Percentiles rank a stretch among this genome's conserved stretches.
Conservation (phyloP, 2,797 vertebrate genomes). For the Takifugu rubripes region DNA sequence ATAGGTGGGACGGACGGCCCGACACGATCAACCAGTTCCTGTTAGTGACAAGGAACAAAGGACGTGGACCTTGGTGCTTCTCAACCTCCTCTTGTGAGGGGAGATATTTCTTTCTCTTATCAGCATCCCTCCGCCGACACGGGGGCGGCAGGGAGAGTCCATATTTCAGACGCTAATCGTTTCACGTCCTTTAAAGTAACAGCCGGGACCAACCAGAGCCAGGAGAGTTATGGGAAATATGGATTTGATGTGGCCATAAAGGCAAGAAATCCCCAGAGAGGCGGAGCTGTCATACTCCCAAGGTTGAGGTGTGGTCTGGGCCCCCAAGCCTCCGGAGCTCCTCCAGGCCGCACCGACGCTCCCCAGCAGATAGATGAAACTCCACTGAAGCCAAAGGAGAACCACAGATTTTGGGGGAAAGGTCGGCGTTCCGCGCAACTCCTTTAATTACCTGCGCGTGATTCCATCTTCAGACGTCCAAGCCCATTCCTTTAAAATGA, state of each 20-base stretch:
- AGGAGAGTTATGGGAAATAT: conserved; percentile 45
- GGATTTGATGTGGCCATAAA: conserved; percentile 36
- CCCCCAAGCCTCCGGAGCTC: conserved; percentile 25
- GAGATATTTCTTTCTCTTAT: conserved; percentile 24
- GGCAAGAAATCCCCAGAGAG: conserved; percentile 9
- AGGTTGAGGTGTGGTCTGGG: conserved; percentile 43
- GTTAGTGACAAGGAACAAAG: conserved; percentile 37
- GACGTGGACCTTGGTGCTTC: conserved; percentile 36
- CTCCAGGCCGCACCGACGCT: conserved; percentile 28
- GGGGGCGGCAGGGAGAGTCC: conserved; percentile 32
- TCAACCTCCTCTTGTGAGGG: conserved; percentile 26
- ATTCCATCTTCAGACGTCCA: conserved; percentile 72
- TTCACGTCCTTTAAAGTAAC: conserved; percentile 39
- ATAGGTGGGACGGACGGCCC: conserved; percentile 60
- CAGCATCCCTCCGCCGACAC: conserved; percentile 24
- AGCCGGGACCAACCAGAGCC: conserved; percentile 17
- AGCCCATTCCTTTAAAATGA: conserved; percentile 73
- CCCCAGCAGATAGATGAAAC: conserved; percentile 21
- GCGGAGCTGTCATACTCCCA: conserved; percentile 27
- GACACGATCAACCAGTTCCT: conserved; percentile 52
- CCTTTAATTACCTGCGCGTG: conserved; percentile 76
- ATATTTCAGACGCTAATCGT: conserved; percentile 53
- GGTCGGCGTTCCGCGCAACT: conserved; percentile 55
- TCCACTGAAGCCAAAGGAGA: conserved; percentile 6
- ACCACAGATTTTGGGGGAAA: conserved; percentile 31